Evolutionary conservation across 2,797 vertebrate species (phyloP), one percentile per base, ranked within the genome.

Genomic region (Hypotaenidia philippensis): DNA sequence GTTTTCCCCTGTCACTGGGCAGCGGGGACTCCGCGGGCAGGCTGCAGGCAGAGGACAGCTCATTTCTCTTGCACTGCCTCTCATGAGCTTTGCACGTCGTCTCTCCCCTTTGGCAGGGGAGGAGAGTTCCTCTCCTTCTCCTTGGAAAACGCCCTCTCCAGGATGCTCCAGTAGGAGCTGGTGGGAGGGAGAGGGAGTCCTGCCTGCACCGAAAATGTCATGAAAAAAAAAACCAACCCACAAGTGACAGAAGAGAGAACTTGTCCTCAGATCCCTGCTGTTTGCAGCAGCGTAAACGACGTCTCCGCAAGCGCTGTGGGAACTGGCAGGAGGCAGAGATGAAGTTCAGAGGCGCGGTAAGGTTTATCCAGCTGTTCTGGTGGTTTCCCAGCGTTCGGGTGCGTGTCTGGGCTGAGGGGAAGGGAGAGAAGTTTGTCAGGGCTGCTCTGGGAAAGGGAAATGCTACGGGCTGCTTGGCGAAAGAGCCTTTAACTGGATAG

Each of bases 281-380:
- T 92, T 65, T 56, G 72, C 64, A 78, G 92, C 90, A 21, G 90
- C 36, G 32, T 22, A 16, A 76, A 34, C 69, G 13, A 23, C 83
- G 72, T 75, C 84, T 70, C 84, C 29, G 60, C 71, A 9, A 56
- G 87, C 9, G 61, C 93, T 52, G 87, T 1, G 2, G 89, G 82
- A 89, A 66, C 89, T 88, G 94, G 57, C 57, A 11, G 86, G 87
- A 95, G 87, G 64, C 96, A 87, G 59, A 91, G 36, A 98, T 98
- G 97, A 97, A 96, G 96, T 97, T 96, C 97, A 91, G 97, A 96
- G 95, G 95, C 4, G 90, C 93, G 96, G 97, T 97, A 96, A 97
- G 97, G 47, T 93, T 93, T 34, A 6, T 77, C 85, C 32, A 9
- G 2, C 57, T 82, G 23, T n/a, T 80, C 4, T 26, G 57, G 29